phyloP scores from a whole-genome alignment of 2,888 invertebrate genomes.

The Hyposoter dolosus region DNA sequence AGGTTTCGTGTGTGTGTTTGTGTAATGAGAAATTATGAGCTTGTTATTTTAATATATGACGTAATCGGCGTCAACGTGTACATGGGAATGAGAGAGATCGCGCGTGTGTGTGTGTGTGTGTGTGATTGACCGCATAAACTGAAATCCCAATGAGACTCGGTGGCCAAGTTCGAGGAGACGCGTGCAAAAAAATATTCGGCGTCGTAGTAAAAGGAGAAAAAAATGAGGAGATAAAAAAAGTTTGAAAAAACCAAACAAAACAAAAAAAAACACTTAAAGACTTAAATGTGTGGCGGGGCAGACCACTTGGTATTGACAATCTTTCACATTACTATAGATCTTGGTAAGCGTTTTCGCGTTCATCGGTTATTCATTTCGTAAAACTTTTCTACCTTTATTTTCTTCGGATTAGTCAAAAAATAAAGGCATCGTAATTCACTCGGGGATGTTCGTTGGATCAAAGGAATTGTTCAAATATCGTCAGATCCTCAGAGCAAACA shows the following conservation, averaged over 20 bases:
- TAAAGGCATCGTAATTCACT: not conserved
- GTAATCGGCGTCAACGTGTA: constrained; percentile 34
- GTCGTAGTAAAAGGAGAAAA: constrained; percentile 32
- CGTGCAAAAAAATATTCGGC: constrained; percentile 56
- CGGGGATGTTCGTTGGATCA: constrained; percentile 22
- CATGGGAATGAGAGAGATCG: constrained; percentile 15
- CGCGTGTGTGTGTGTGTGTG: not conserved
- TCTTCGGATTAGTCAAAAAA: not conserved
- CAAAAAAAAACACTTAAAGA: constrained; percentile 45
- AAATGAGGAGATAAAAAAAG: constrained; percentile 10
- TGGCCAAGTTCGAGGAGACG: constrained; percentile 55
- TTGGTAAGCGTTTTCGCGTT: constrained; percentile 67
- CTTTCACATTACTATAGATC: constrained; percentile 74
- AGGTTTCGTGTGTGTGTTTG: not conserved
- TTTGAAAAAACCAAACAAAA: constrained; percentile 22
- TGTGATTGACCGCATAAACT: constrained; percentile 15
- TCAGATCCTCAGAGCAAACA: not conserved
- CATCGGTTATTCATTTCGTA: constrained; percentile 21
- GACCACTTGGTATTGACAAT: constrained; percentile 82
- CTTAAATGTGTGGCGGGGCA: constrained; percentile 58
- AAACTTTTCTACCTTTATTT: constrained; percentile 5
- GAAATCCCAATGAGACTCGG: constrained; percentile 44
- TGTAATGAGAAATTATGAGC: constrained; percentile 64
- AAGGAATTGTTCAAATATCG: constrained; percentile 11
- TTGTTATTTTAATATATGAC: constrained; percentile 66